Conservation (phyloP, 2,113 vertebrate species). For the Carettochelys insculpta region DNA sequence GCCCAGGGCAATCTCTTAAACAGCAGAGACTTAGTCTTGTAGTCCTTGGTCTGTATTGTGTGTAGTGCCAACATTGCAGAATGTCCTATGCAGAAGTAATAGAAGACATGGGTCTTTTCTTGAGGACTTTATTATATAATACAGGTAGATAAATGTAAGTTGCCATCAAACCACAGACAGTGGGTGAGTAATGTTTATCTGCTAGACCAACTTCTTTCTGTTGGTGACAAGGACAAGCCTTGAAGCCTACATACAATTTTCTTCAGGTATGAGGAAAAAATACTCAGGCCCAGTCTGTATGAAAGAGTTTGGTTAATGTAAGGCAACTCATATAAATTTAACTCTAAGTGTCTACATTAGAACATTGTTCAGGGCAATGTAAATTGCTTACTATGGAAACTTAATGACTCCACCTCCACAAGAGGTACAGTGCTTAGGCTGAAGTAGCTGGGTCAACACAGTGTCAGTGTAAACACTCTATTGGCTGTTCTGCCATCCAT, state of each 20-base stretch:
- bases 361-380: too few relatives aligned
- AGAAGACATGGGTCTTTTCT: background rate
- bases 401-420: too few relatives aligned
- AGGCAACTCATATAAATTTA: too few relatives aligned
- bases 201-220: background rate
- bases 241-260: background rate
- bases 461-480: too few relatives aligned
- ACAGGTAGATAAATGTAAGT: background rate
- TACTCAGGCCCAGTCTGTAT: background rate
- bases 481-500: too few relatives aligned
- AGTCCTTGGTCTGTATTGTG: background rate
- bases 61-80: background rate
- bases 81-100: background rate
- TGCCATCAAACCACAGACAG: background rate
- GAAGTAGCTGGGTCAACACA: too few relatives aligned
- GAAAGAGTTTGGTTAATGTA: too few relatives aligned
- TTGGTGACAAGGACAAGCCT: background rate
- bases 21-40: background rate
- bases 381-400: too few relatives aligned
- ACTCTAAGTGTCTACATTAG: too few relatives aligned
- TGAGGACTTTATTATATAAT: background rate
- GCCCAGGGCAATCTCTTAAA: background rate
- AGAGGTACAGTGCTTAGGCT: too few relatives aligned
- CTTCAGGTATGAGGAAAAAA: background rate
- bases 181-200: background rate